Base-by-base conservation (phyloP, 2,797 vertebrate genomes). In the Alcedo quadribrachys region DNA sequence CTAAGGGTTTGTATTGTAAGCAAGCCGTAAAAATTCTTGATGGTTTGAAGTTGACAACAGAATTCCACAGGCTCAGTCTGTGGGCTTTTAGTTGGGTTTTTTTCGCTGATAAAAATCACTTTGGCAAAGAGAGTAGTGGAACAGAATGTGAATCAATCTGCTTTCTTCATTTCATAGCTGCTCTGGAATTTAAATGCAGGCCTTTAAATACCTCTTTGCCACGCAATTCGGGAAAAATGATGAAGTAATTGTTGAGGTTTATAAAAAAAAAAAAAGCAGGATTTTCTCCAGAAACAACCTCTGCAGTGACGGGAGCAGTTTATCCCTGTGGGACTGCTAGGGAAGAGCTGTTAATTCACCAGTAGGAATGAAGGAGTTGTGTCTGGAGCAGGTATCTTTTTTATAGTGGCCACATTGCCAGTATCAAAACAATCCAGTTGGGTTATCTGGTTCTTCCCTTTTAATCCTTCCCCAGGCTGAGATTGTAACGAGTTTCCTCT, bases 81-180 rank as follows among this genome's bases (percentile, higher is more conserved):
- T 75, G 12, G 0, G 3, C 28, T 61, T 85, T 71, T 30, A 24
- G 35, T 51, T 35, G 22, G 13, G 12, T 50, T 51, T 53, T n/a
- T 54, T 68, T 48, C 25, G 12, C 35, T 50, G 35, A 65, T 61
- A 93, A 84, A 92, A 85, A 77, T 75, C 81, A 80, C 58, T 90
- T 95, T 96, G 96, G 92, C 94, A 91, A 87, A 88, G 78, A 53
- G 27, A 84, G 8, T 37, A 75, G 24, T 40, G 40, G 71, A 91
- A 82, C 96, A 94, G 91, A 92, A 96, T 95, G 91, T 78, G 77
- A 91, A 96, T 94, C 88, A 95, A 69, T 96, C 90, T 93, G 83
- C 75, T 91, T 96, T 87, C 71, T 91, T 82, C 86, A 53, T 91
- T 95, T 82, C 46, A 17, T 88, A 77, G 51, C 68, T 37, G n/a